A percentile compares a stretch with the other conserved stretches of the same genome.
Conservation (phyloP, 2,113 vertebrate species). For the Crotophaga sulcirostris region DNA sequence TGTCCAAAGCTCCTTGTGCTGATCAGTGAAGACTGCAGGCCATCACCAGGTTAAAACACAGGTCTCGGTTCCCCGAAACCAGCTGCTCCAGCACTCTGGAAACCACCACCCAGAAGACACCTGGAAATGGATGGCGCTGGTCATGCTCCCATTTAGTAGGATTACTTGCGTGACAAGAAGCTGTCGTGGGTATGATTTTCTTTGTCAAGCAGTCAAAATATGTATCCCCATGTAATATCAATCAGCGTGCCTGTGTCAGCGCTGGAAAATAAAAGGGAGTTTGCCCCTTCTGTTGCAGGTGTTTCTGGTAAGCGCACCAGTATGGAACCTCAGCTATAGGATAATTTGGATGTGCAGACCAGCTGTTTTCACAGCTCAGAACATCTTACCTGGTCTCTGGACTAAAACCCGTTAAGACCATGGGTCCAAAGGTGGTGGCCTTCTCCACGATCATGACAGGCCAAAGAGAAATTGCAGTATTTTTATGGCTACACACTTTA, state of each 20-base stretch:
- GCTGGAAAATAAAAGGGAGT: neutral
- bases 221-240: neutral
- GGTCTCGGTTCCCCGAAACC: neutral
- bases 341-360: neutral
- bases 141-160: neutral
- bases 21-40: neutral
- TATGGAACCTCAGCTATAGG: accelerated
- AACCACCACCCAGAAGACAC: neutral
- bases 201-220: constrained; percentile 41
- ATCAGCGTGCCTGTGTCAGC: neutral
- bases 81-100: neutral
- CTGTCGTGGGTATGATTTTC: neutral
- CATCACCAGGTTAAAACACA: neutral
- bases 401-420: neutral
- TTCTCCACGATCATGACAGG: neutral
- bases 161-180: neutral
- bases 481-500: neutral
- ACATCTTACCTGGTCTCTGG: neutral
- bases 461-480: neutral
- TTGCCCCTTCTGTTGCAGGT: neutral
- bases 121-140: neutral
- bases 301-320: neutral
- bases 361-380: neutral
- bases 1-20: neutral
- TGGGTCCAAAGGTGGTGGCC: neutral